Conservation (phyloP, 1,140 invertebrate genomes). For the Pemphigus obesinymphae region DNA sequence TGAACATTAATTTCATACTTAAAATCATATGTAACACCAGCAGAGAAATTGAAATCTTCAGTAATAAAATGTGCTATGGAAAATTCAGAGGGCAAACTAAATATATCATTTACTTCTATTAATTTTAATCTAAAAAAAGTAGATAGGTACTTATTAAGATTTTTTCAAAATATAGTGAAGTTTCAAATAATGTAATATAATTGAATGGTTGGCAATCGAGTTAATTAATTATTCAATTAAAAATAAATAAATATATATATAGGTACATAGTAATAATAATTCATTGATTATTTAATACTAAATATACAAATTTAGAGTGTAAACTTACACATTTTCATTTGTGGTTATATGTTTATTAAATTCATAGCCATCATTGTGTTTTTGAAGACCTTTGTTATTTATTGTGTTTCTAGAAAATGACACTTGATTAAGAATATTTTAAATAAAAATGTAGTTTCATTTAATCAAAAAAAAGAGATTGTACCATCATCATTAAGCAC, state of each 20-base stretch:
- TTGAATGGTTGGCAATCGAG: neutral
- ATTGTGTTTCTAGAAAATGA: neutral
- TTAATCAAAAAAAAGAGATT: too few relatives aligned
- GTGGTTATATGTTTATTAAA: neutral
- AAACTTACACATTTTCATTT: neutral
- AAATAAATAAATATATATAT: neutral
- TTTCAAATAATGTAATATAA: neutral
- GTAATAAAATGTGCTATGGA: neutral
- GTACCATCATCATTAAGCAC: too few relatives aligned
- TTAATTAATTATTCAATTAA: neutral
- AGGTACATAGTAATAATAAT: neutral
- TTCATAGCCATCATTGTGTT: neutral
- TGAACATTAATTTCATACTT: neutral
- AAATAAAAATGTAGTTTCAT: too few relatives aligned
- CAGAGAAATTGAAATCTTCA: neutral
- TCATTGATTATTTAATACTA: neutral
- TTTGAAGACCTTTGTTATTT: neutral
- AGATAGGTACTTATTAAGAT: neutral
- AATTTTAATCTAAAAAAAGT: neutral
- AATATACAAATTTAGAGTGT: neutral
- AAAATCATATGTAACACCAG: neutral
- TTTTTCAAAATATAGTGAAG: neutral
- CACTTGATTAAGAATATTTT: too few relatives aligned
- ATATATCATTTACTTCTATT: neutral
- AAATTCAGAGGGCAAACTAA: neutral